Base-by-base conservation (phyloP, 2,888 invertebrate species). In the Heliconius ismenius region DNA sequence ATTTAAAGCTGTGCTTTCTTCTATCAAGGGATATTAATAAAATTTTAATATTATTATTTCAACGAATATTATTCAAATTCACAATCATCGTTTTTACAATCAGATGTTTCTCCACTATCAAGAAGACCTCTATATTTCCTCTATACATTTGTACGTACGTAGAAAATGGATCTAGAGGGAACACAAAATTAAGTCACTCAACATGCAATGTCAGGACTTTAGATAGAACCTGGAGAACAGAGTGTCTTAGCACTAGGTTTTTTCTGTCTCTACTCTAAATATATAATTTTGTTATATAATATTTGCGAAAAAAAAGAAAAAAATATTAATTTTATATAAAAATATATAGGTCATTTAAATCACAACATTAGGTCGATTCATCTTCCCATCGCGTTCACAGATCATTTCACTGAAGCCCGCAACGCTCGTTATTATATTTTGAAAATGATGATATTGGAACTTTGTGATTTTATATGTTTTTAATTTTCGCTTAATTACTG, bases 361-460 rank as follows among this genome's bases (percentile, higher is more conserved):
- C 54, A 58, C 9, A 58, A 21, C 49, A 26, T 54, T 58, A 32
- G 32, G 54, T 15, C 70, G 70, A 58, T 58, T 70, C n/a, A n/a
- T 70, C 26, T 32, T 26, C 62, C 43, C 73, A 43, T 73, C 39
- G n/a, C 60, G 24, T 62, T 73, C 26, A 62, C 72, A 62, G 62
- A 24, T 62, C 72, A 73, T 73, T 73, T 62, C 39, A 60, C 72
- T 39, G 62, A 62, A 60, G 72, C 24, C 32, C 74, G 58, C 65
- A 65, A n/a, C 54, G n/a, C 64, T 49, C 15, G 18, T n/a, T 68
- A 24, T 75, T 75, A 43, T 43, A 39, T 43, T 65, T 43, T 28
- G 28, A 73, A 76, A 65, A 73, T 26, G 43, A 43, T 76, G 72
- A 76, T 60, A 76, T 54, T 65, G n/a, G 21, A 18, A 49, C 18